Conservation (phyloP, 2,888 invertebrate species). For the Polyploca ridens region DNA sequence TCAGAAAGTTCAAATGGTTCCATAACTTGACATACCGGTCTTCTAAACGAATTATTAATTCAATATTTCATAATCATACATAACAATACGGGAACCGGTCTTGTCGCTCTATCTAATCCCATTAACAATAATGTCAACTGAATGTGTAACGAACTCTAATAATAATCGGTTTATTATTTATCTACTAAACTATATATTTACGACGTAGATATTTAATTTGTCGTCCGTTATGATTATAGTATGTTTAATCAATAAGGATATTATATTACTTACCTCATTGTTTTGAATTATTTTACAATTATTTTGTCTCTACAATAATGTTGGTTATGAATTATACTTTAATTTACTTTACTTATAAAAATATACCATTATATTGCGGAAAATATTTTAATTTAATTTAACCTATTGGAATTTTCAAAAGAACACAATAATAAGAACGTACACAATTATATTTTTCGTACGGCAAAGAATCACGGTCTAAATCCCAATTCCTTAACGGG, state of each 20-base stretch:
- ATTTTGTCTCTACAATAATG: too few species aligned
- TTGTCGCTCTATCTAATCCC: conserved; percentile 25
- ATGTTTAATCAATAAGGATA: too few species aligned
- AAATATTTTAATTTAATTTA: too few species aligned
- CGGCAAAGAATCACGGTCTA: conserved; percentile 61
- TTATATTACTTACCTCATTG: too few species aligned
- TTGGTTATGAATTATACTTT: too few species aligned
- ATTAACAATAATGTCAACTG: conserved; percentile 33
- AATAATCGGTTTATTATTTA: not conserved
- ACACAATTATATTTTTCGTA: conserved; percentile 27
- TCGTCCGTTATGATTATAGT: not conserved
- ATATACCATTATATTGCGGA: too few species aligned
- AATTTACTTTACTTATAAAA: too few species aligned
- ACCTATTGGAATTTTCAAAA: too few species aligned
- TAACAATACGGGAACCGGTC: conserved; percentile 3
- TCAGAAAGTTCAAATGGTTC: not conserved
- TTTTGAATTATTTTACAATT: too few species aligned
- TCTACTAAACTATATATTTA: not conserved
- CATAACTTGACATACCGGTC: conserved; percentile 20
- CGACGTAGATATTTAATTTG: not conserved
- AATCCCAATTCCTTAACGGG: conserved; percentile 65
- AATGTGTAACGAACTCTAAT: conserved; percentile 9
- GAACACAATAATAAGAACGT: not conserved
- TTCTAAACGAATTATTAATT: conserved; percentile 27
- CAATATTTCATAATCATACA: conserved; percentile 26